Evolutionary conservation across 1,140 invertebrate species (phyloP).

Genomic region (Drosophila tropicalis): DNA sequence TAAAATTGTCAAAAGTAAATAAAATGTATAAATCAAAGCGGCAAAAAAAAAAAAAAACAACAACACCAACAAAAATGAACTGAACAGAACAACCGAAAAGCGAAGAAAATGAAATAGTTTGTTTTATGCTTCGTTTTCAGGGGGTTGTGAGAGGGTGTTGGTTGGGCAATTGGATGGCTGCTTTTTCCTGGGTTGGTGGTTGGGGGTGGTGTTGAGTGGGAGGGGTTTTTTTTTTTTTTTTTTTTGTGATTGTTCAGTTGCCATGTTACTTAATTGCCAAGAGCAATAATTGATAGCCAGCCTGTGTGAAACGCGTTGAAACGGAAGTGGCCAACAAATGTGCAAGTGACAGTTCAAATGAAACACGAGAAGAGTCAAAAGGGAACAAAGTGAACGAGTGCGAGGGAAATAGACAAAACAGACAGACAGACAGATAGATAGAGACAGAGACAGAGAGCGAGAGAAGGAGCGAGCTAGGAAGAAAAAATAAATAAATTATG

Average conservation of each 20-base stretch:
- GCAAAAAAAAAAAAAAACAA: neutral
- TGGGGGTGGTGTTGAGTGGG: neutral
- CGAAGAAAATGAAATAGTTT: constrained; percentile 15
- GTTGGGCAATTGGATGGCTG: neutral
- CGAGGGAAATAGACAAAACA: constrained; percentile 5
- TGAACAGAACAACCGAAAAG: neutral
- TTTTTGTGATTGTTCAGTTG: constrained; percentile 11
- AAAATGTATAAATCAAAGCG: constrained; percentile 21
- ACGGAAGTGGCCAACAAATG: constrained; percentile 24
- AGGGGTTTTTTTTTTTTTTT: neutral
- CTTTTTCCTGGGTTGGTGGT: too few species aligned
- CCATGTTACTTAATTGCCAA: constrained; percentile 26
- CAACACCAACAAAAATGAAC: neutral
- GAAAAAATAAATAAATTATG: constrained; percentile 6
- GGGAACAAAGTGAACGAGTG: constrained; percentile 2
- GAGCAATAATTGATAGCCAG: constrained; percentile 26
- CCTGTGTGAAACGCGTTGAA: constrained; percentile 23
- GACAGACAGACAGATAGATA: neutral
- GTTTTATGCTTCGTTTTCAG: constrained; percentile 15
- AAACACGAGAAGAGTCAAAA: constrained; percentile 18
- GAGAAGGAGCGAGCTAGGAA: neutral
- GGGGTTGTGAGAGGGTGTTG: neutral
- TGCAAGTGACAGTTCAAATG: constrained; percentile 22
- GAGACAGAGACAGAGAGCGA: neutral
- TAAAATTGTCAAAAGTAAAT: constrained; percentile 25